Conservation (phyloP, 2,797 vertebrate genomes). For the Telmatherina bonti region DNA sequence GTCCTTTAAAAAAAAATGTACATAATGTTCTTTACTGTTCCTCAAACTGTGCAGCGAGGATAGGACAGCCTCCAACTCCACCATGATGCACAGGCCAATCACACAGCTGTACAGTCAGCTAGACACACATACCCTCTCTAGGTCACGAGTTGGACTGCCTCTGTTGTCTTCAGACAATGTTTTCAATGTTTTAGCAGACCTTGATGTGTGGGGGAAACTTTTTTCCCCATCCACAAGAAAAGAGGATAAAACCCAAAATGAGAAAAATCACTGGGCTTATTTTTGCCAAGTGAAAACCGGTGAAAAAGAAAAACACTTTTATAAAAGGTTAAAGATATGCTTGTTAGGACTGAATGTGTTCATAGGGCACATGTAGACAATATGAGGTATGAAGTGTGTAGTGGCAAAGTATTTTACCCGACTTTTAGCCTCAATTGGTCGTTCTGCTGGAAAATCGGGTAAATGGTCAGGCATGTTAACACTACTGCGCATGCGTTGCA, state of each 20-base stretch:
- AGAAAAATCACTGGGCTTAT: too few relatives aligned
- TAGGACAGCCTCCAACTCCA: conserved; percentile 57
- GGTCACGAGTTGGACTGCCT: conserved; percentile 48
- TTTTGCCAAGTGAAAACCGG: background rate
- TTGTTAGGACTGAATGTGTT: background rate
- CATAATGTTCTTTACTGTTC: conserved; percentile 76
- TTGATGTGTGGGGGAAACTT: background rate
- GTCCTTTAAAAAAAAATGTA: conserved; percentile 47
- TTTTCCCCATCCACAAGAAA: background rate
- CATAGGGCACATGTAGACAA: background rate
- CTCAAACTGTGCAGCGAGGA: conserved; percentile 62
- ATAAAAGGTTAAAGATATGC: background rate
- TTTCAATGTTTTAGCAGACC: background rate
- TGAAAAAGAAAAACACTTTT: background rate
- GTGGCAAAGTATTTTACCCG: background rate
- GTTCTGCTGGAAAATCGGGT: background rate
- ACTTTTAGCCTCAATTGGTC: background rate
- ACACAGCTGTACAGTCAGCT: conserved; percentile 16
- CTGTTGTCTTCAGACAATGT: conserved; percentile 23
- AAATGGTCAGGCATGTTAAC: background rate
- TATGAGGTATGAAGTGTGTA: too few relatives aligned
- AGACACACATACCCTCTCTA: conserved; percentile 35
- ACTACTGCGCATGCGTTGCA: too few relatives aligned
- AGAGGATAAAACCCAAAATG: too few relatives aligned
- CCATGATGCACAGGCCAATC: conserved; percentile 60